Evolutionary conservation across 2,888 invertebrate species (phyloP), one percentile per base, ranked within the genome.

Genomic region (Oscheius sp.): DNA sequence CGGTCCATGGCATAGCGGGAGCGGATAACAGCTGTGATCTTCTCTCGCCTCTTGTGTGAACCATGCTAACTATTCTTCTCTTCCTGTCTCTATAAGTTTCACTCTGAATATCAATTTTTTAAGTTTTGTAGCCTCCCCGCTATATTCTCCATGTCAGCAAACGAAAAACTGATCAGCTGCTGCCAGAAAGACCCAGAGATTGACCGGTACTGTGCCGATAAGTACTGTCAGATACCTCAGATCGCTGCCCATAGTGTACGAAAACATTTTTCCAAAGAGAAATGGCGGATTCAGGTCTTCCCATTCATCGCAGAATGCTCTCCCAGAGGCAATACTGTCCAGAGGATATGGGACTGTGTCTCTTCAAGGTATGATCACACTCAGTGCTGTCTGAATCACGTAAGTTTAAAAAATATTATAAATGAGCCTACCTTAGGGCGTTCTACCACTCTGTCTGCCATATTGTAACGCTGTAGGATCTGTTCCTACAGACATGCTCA

Each of bases 321-420:
- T 0, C 76, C 82, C 10, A 76, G 77, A 21, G 86, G 86, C 13
- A 76, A 75, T 32, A 86, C 86, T 4, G 78, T 83, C 13, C 68
- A 72, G 9, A 78, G 79, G 55, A 79, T 86, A 70, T 86, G 86
- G 86, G 79, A 83, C 63, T 86, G 86, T 73, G 83, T 84, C 13
- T 82, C 85, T 55, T 83, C 84, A 21, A 81, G 80, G 58, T 75
- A 76, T 70, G 84, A 86, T 74, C 86, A 86, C 59, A 77, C 79
- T 4, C 73, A 75, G 5, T 86, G 86, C 35, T 86, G 86, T 70
- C 77, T 75, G 35, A 84, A 82, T 73, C 81, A 81, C 76, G 81
- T 79, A 60, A n/a, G n/a, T 51, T 63, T 29, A n/a, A 33, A 47
- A 65, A 33, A 32, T 50, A 66, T 33, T 33, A 35, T 1, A 21